Base-by-base conservation (phyloP, 2,797 vertebrate genomes). In the Xyrichtys novacula region DNA sequence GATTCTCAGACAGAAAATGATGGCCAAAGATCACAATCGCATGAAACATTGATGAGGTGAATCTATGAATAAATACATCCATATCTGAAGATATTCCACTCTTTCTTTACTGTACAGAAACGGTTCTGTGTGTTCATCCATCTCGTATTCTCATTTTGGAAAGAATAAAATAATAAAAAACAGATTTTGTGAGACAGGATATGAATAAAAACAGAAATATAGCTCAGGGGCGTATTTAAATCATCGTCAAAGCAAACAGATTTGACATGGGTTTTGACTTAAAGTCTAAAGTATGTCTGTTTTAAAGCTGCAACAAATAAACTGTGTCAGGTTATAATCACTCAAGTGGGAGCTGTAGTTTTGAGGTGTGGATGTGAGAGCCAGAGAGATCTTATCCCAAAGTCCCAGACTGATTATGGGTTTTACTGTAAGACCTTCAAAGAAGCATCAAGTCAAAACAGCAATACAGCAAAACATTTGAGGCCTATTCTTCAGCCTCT, bases 21-120 rank as follows among this genome's bases (percentile, higher is more conserved):
- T 71, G 49, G 63, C 25, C 56, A 70, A 65, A 79, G 78, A 72
- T 67, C 72, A 62, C 55, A 50, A 34, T 68, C 32, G 49, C 59
- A 86, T 87, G 71, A 86, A 89, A 84, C 54, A 84, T 79, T 85
- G 62, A 84, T 86, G 79, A 81, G 61, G 7, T 66, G 78, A 84
- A 74, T 76, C 38, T 66, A 85, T 86, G 81, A 85, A 90, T 87
- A 88, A 71, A 71, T 80, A 80, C 52, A 20, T 81, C 7, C 47
- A 40, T 4, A 32, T 69, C 31, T 25, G 34, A 56, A 42, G 49
- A 71, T 44, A 25, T n/a, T 58, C 17, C 31, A 25, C 14, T 65
- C 56, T 43, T 55, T 39, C 29, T 80, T 40, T 58, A 20, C 54
- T 64, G 54, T 16, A 29, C 22, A 19, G 26, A 22, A 14, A 34